Evolutionary conservation across 2,888 invertebrate genomes (phyloP).

Genomic region (Polia nebulosa): DNA sequence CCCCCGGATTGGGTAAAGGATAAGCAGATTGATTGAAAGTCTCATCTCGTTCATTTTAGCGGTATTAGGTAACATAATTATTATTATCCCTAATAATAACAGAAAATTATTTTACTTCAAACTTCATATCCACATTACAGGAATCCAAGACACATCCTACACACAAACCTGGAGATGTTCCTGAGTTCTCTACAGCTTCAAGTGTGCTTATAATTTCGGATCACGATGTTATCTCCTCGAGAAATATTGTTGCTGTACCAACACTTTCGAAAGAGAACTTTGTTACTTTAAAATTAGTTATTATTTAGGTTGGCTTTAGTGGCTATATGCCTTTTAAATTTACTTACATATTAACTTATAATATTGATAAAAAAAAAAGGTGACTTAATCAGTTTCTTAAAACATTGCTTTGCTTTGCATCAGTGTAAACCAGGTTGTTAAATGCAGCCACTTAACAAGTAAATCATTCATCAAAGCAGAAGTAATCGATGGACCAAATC

Average conservation of each 20-base stretch:
- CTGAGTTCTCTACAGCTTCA: constrained; percentile 75
- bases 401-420: too few relatives aligned
- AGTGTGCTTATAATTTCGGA: constrained; percentile 79
- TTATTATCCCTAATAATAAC: neutral
- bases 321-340: neutral
- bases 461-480: neutral
- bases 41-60: too few relatives aligned
- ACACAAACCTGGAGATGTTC: constrained; percentile 72
- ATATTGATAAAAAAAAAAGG: neutral
- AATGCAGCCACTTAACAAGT: too few relatives aligned
- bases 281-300: constrained; percentile 34
- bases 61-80: neutral
- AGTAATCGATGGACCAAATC: neutral
- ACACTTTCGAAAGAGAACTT: constrained; percentile 47
- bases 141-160: constrained; percentile 70
- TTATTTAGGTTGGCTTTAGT: neutral
- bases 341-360: neutral
- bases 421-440: too few relatives aligned
- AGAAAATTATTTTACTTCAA: neutral
- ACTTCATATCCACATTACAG: constrained; percentile 48
- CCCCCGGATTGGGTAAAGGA: too few relatives aligned
- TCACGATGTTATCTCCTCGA: constrained; percentile 73
- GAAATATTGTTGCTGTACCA: constrained; percentile 70
- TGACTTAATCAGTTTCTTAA: neutral
- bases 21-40: too few relatives aligned